A percentile compares a stretch with the other conserved stretches of the same genome.
Evolutionary conservation across 2,113 vertebrate species (phyloP).

Genomic region (Sylvia atricapilla): DNA sequence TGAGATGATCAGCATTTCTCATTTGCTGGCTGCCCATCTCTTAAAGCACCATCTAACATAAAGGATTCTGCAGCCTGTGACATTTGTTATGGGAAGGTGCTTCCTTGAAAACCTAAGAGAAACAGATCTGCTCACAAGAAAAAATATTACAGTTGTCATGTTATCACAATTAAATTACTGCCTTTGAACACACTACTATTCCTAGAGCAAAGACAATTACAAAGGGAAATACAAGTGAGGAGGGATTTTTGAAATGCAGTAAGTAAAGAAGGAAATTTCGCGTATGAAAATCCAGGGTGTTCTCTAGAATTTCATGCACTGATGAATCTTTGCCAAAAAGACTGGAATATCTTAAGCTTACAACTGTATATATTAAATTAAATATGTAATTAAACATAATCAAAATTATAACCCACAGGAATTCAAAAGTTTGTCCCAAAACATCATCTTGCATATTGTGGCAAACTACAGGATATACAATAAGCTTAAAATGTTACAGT

Average conservation of each 20-base stretch:
- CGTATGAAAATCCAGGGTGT: background rate
- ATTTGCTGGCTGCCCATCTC: background rate
- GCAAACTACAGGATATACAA: background rate
- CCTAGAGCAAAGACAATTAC: background rate
- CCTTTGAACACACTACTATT: background rate
- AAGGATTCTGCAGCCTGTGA: background rate
- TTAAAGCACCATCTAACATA: background rate
- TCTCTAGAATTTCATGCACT: background rate
- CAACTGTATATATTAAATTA: too few species aligned
- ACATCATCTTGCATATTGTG: background rate
- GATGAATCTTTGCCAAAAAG: background rate
- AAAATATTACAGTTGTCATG: background rate
- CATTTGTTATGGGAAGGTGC: background rate
- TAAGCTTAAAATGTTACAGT: background rate
- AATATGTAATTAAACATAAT: constrained; percentile 20
- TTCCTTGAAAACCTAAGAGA: background rate
- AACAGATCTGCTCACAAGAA: background rate
- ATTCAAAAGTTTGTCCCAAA: background rate
- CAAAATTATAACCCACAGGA: background rate
- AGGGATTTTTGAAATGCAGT: background rate
- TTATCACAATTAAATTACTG: background rate
- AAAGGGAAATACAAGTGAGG: background rate
- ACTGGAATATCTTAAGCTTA: background rate
- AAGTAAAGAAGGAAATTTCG: background rate
- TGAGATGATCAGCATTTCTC: constrained; percentile 18